Evolutionary conservation across 2,113 vertebrate species (phyloP).

Genomic region (Scalopus aquaticus): DNA sequence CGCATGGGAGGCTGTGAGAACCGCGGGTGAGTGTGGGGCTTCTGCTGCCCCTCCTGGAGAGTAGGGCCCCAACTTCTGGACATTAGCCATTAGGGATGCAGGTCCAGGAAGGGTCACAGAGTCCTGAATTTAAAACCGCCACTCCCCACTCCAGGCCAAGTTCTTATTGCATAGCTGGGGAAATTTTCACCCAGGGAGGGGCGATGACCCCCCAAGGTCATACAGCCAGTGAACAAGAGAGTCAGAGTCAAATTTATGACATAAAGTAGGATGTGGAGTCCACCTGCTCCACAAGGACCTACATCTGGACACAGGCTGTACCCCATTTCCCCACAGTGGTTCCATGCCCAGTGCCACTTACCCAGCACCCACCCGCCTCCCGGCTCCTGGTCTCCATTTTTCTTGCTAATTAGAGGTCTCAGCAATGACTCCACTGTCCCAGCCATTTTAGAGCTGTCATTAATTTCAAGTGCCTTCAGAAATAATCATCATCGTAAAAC

Average conservation of each 20-base stretch:
- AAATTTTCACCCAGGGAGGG: neutral
- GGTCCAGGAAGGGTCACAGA: neutral
- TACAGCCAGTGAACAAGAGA: neutral
- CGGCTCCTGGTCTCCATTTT: slow-evolving; percentile 50
- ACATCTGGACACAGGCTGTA: neutral
- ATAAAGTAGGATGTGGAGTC: neutral
- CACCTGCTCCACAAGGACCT: neutral
- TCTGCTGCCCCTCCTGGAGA: neutral
- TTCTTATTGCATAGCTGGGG: neutral
- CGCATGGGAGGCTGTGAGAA: neutral
- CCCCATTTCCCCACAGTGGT: neutral
- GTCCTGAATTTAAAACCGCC: neutral
- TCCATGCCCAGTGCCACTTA: neutral
- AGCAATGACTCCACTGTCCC: slow-evolving; percentile 70
- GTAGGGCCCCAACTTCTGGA: neutral
- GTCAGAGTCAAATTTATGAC: neutral
- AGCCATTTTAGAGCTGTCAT: slow-evolving; percentile 73
- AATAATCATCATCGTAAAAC: slow-evolving; percentile 72
- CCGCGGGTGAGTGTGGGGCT: rapidly evolving
- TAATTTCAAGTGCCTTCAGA: slow-evolving; percentile 79
- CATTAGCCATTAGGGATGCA: neutral
- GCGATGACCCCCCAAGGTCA: neutral
- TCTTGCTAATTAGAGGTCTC: slow-evolving; percentile 76
- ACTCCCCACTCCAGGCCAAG: neutral
- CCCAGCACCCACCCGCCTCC: neutral